Conservation (phyloP, 2,113 vertebrate species). For the Python bivittatus region DNA sequence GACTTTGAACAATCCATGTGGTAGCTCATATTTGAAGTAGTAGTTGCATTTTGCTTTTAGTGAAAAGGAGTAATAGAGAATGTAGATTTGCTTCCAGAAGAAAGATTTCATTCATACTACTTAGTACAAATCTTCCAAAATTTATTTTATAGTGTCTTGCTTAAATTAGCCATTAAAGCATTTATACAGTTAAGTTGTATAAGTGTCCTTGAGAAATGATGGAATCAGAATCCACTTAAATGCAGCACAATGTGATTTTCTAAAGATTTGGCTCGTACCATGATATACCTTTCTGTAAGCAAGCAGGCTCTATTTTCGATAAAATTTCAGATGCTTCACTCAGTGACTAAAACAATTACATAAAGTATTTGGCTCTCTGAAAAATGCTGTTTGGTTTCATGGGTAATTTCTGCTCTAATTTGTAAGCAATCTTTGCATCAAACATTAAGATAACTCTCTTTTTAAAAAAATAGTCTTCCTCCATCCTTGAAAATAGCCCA, state of each 20-base stretch:
- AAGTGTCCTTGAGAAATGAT: conserved; percentile 20
- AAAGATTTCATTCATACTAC: neutral
- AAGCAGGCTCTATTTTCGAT: neutral
- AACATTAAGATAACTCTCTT: neutral
- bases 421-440: neutral
- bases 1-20: neutral
- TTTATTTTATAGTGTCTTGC: neutral
- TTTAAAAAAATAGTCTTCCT: neutral
- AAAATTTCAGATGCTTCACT: conserved; percentile 20
- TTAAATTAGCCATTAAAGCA: neutral
- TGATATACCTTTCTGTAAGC: conserved; percentile 2
- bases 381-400: neutral
- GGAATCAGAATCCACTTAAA: conserved; percentile 12
- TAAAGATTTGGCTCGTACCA: neutral
- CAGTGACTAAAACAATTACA: conserved; percentile 21
- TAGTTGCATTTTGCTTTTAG: neutral
- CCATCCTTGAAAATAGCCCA: neutral
- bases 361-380: conserved; percentile 25
- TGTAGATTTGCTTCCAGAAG: neutral
- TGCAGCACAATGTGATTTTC: neutral
- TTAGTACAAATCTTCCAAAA: neutral
- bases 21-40: neutral
- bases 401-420: conserved; percentile 16
- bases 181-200: neutral
- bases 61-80: neutral